These are phyloP conservation scores for Sebastes diaconus DNA, from an alignment of 2,797 vertebrate genomes.

Conservation along the genomic window DNA sequence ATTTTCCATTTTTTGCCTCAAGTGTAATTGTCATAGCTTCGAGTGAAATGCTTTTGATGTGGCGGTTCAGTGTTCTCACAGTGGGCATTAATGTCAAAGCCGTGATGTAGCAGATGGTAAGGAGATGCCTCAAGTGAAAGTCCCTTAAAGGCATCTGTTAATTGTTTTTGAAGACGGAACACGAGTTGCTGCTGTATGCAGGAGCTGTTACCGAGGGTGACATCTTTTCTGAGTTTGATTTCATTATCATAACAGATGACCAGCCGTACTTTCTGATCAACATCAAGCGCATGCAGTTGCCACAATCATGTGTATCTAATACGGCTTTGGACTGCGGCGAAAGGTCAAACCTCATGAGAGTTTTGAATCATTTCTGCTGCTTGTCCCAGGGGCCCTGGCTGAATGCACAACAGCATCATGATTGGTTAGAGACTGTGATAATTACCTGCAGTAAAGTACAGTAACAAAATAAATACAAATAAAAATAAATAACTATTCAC, in stretches of 20 bases:
- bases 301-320: not conserved
- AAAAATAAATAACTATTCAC: too few species aligned
- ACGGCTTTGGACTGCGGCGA: not conserved
- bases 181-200: constrained; percentile 36
- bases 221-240: constrained; percentile 27
- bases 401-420: not conserved
- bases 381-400: not conserved
- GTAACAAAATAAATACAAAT: not conserved
- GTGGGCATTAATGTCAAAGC: constrained; percentile 71
- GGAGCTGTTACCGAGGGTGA: constrained; percentile 34
- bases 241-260: constrained; percentile 41
- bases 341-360: not conserved
- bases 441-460: not conserved
- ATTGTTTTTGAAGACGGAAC: constrained; percentile 73
- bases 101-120: constrained; percentile 77
- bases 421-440: not conserved
- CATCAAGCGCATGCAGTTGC: not conserved
- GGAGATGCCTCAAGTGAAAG: constrained; percentile 73
- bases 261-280: constrained; percentile 5
- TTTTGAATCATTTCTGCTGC: not conserved
- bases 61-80: constrained; percentile 50
- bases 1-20: constrained; percentile 33
- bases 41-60: constrained; percentile 53
- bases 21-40: constrained; percentile 23
- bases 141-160: constrained; percentile 78